Percentiles rank a stretch among this genome's conserved stretches.
Evolutionary conservation across 2,888 invertebrate genomes (phyloP).

Genomic region (Adelognathus sp.): DNA sequence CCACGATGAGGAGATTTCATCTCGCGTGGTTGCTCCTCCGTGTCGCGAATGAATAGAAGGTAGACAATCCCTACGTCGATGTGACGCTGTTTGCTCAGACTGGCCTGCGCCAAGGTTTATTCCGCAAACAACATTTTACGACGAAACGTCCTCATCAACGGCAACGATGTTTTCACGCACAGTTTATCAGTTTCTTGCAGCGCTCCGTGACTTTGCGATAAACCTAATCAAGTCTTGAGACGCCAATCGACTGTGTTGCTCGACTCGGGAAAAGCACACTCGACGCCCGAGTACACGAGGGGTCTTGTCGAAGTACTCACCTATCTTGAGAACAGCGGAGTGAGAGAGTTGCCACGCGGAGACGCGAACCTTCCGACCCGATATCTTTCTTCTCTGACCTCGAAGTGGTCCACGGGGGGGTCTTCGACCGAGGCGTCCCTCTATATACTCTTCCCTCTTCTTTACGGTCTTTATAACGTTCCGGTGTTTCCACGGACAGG

Average conservation of each 20-base stretch:
- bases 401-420: conserved; percentile 44
- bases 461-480: neutral
- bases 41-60: neutral
- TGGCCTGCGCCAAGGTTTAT: neutral
- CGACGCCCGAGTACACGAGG: neutral
- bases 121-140: neutral
- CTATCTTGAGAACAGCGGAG: neutral
- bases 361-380: conserved; percentile 26
- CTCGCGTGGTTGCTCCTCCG: neutral
- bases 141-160: neutral
- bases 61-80: neutral
- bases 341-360: conserved; percentile 10
- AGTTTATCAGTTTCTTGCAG: neutral
- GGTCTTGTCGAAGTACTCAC: neutral
- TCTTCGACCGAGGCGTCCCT: conserved; percentile 17
- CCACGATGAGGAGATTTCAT: neutral
- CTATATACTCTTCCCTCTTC: conserved; percentile 12
- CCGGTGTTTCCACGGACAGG: conserved; percentile 31
- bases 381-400: conserved; percentile 47
- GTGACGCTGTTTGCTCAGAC: neutral
- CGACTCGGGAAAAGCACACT: conserved; percentile 7
- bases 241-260: conserved; percentile 3
- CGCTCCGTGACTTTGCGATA: neutral
- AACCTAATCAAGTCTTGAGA: conserved; percentile 2
- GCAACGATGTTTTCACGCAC: neutral